Conservation (phyloP, 2,797 vertebrate species). For the Tadarida brasiliensis region DNA sequence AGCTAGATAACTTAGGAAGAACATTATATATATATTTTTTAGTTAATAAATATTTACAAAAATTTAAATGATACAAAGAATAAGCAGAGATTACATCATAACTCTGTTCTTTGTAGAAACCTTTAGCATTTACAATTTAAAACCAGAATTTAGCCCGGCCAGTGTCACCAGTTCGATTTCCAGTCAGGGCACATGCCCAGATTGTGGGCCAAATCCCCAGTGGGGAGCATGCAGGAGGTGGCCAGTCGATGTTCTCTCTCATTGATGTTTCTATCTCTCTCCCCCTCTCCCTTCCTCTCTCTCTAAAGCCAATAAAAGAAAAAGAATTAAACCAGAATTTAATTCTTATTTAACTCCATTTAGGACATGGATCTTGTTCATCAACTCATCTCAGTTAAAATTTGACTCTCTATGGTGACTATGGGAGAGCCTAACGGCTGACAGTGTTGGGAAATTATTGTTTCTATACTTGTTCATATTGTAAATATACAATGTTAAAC, state of each 20-base stretch:
- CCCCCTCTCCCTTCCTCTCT: no score
- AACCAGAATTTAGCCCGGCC: neutral
- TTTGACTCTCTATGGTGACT: neutral
- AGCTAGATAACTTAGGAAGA: conserved; percentile 2
- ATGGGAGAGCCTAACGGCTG: neutral
- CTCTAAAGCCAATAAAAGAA: no score
- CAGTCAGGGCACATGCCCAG: no score
- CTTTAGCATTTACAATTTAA: neutral
- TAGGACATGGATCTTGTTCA: neutral
- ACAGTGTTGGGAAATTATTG: neutral
- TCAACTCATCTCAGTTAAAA: neutral
- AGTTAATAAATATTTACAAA: conserved; percentile 23
- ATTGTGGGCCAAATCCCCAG: no score
- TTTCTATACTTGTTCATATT: neutral
- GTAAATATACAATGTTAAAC: neutral
- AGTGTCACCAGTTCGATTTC: no score
- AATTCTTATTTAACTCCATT: conserved; percentile 38
- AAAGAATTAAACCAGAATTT: neutral
- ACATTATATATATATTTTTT: neutral
- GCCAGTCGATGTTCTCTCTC: no score
- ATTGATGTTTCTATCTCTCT: no score
- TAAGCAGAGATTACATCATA: neutral
- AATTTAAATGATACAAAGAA: neutral
- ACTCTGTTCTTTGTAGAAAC: neutral
- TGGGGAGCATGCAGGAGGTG: no score